Conservation (phyloP, 1,140 invertebrate species). For the Gryllus bimaculatus region DNA sequence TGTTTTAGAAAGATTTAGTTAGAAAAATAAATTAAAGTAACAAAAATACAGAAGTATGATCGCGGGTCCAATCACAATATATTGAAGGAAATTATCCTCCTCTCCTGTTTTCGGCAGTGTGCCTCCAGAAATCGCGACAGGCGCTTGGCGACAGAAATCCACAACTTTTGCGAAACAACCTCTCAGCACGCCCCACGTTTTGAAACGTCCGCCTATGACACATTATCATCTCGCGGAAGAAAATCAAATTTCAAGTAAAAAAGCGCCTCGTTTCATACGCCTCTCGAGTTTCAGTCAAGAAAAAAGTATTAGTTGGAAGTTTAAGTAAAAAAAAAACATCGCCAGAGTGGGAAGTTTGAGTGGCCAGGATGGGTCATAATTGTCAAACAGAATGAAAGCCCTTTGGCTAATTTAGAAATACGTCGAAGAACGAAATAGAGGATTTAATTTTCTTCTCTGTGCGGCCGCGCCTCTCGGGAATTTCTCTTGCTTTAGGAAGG, state of each 20-base stretch:
- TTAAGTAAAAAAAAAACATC: background rate
- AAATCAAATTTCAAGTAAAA: background rate
- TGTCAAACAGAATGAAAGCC: background rate
- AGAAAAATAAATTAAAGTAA: too few relatives aligned
- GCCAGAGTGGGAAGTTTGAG: background rate
- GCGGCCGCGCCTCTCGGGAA: background rate
- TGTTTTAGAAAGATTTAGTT: too few relatives aligned
- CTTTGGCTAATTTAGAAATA: slow-evolving; percentile 5
- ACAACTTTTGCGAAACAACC: background rate
- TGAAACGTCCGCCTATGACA: background rate
- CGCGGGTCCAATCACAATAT: too few relatives aligned
- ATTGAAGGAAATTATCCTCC: too few relatives aligned
- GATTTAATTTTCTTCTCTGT: background rate
- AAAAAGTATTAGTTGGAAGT: background rate
- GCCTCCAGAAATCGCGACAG: too few relatives aligned
- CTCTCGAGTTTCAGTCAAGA: background rate
- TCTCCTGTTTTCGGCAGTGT: too few relatives aligned
- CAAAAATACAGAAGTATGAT: too few relatives aligned
- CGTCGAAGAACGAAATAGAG: background rate
- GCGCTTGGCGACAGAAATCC: too few relatives aligned
- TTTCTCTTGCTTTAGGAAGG: background rate
- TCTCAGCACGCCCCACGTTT: background rate
- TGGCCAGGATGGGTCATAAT: background rate
- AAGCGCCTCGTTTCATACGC: background rate
- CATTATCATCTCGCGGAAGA: background rate